Evolutionary conservation across 2,113 vertebrate genomes (phyloP), one percentile per base, ranked within the genome.

Genomic region (Macrotis lagotis): DNA sequence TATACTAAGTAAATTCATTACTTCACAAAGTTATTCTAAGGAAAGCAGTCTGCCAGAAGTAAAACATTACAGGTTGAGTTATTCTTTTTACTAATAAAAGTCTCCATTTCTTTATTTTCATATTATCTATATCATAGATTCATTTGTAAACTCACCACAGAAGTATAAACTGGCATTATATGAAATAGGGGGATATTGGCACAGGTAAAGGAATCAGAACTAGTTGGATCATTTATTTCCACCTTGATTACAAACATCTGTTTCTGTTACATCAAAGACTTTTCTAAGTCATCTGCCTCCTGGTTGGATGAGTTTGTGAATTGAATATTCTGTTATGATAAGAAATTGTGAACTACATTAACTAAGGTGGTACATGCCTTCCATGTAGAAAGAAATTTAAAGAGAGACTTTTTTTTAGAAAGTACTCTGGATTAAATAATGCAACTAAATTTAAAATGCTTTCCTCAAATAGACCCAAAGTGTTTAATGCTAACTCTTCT

Each of bases 231-330:
- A 50, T 50, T 92, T 44, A 0, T 90, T 93, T 92, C 11, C 14
- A 37, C 74, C 37, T 95, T 51, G 74, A 95, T 93, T 93, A 59
- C 51, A n/a, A 94, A 44, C 48, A 95, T 95, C 90, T 48, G 53
- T 95, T 66, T 90, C 93, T 94, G 44, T 12, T 91, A 11, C 51
- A 93, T 90, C 89, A 25, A 91, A 91, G 10, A 19, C 49, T 59
- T 91, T 96, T 94, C 89, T 50, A 51, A 89, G n/a, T 95, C 50
- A 50, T 88, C 83, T 51, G 44, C 93, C 44, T 28, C 31, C 26
- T 95, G 37, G 16, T 53, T 51, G 51, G 10, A 51, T 89, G 6
- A 66, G 19, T 24, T 83, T 5, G 19, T 22, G 66, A 83, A 83
- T 44, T 83, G 37, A 83, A 44, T 83, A 83, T 44, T 83, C 22